Base-by-base conservation (phyloP, 2,797 vertebrate genomes). In the Lindbergichthys nudifrons region DNA sequence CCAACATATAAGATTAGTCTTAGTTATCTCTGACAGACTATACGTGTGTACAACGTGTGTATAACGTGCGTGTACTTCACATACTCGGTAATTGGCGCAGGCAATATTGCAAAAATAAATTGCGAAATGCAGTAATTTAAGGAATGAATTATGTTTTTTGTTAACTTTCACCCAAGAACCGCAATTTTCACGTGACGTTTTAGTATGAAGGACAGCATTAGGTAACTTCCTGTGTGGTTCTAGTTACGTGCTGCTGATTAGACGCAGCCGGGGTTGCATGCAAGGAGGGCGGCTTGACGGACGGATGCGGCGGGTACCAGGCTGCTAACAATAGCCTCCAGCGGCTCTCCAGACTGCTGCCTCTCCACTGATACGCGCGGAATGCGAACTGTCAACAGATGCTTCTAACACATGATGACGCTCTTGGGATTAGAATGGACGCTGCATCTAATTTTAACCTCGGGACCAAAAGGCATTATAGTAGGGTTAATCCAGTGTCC, bases 321-420 rank as follows among this genome's bases (percentile, higher is more conserved):
- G 8, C 50, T 73, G 71, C 94, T 94, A 95, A 95, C 94, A 95
- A 95, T 95, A 95, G 94, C 88, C 87, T 72, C 80, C 90, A 81
- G 87, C 86, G 89, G 88, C 93, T 94, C 95, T 92, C 80, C 91
- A 93, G 94, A 93, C 95, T 93, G 82, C 80, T 95, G 95, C 94
- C 95, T 94, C 96, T 94, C 95, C 90, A 79, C 92, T 96, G 97
- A 97, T 97, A 97, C 93, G 96, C 87, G 15, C 81, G 96, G 96
- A 95, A 98, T 98, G 97, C 93, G 85, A 94, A 92, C 96, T 98
- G 97, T 98, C 97, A 97, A 97, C 97, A 98, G 96, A 97, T 97
- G 97, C 96, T 95, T 81, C 95, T 90, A 95, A 95, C 96, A 95
- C 96, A 94, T 89, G 94, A 95, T 97, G 97, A 98, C 96, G 93